phyloP scores from a whole-genome alignment of 2,113 vertebrate species.

The Chinchilla lanigera region DNA sequence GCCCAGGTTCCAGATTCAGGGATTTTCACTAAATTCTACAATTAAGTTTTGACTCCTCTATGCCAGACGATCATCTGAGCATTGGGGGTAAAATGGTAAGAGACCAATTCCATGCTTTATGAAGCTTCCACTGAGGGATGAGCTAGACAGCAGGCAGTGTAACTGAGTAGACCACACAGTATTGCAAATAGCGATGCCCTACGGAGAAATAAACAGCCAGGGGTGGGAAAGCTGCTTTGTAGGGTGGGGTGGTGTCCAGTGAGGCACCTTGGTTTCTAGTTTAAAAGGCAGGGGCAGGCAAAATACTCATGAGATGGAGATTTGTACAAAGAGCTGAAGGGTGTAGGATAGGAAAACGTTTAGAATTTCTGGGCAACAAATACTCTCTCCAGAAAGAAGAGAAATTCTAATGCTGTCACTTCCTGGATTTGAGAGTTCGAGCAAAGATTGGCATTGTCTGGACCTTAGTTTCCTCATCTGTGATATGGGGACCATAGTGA shows the following conservation, averaged over 20 bases:
- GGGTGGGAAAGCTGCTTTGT: background rate
- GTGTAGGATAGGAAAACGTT: no score
- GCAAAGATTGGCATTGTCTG: background rate
- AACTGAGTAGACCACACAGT: background rate
- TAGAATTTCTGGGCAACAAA: background rate
- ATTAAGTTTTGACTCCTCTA: background rate
- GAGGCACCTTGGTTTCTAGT: background rate
- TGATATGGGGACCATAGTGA: background rate
- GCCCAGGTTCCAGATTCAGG: background rate
- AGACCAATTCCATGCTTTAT: background rate
- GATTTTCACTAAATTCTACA: background rate
- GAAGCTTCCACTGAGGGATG: background rate
- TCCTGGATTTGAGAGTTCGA: background rate
- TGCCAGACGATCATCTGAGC: background rate
- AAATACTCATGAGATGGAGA: background rate
- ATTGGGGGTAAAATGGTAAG: background rate
- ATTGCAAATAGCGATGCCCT: background rate
- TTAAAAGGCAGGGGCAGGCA: background rate
- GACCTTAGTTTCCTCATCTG: background rate
- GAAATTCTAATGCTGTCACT: background rate
- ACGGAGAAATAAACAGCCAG: background rate
- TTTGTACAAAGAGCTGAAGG: background rate
- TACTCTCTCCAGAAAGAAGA: background rate
- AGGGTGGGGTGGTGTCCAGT: fast-evolving
- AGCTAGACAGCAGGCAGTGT: background rate